These are phyloP conservation scores for Dioctria linearis DNA, from an alignment of 2,888 invertebrate genomes.

Conservation along the genomic window DNA sequence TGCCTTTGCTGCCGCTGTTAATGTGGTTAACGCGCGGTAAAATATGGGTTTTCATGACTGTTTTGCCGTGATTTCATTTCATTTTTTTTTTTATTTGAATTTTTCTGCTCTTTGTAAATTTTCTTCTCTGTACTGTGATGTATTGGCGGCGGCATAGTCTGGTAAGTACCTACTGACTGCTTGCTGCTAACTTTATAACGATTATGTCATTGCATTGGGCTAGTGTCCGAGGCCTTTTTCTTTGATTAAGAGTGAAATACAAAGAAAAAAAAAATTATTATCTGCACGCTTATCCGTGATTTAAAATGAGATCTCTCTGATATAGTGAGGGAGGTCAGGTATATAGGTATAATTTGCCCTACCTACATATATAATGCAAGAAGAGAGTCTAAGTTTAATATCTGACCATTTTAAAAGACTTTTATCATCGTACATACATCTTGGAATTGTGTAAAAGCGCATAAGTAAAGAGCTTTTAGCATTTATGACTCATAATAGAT, in stretches of 20 bases:
- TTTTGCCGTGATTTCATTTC: constrained; percentile 31
- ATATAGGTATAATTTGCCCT: too few relatives aligned
- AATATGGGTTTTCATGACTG: not conserved
- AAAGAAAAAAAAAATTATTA: not conserved
- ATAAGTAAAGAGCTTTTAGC: too few relatives aligned
- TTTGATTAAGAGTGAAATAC: constrained; percentile 29
- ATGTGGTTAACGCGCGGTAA: constrained; percentile 10
- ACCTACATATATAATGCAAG: too few relatives aligned
- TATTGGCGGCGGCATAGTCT: not conserved
- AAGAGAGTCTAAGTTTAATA: too few relatives aligned
- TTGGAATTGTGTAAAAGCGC: too few relatives aligned
- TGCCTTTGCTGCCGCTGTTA: not conserved
- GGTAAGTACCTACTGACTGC: not conserved
- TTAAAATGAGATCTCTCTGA: not conserved
- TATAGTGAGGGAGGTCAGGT: not conserved
- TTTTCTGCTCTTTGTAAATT: too few relatives aligned
- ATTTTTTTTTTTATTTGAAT: too few relatives aligned
- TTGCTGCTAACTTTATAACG: not conserved
- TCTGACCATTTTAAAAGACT: too few relatives aligned
- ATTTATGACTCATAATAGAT: too few relatives aligned
- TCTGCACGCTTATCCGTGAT: not conserved
- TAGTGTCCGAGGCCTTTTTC: not conserved
- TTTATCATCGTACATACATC: too few relatives aligned
- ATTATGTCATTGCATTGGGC: constrained; percentile 32
- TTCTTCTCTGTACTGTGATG: too few relatives aligned